Evolutionary conservation across 2,888 invertebrate genomes (phyloP), one percentile per base, ranked within the genome.

Genomic region (Notodonta ziczac): DNA sequence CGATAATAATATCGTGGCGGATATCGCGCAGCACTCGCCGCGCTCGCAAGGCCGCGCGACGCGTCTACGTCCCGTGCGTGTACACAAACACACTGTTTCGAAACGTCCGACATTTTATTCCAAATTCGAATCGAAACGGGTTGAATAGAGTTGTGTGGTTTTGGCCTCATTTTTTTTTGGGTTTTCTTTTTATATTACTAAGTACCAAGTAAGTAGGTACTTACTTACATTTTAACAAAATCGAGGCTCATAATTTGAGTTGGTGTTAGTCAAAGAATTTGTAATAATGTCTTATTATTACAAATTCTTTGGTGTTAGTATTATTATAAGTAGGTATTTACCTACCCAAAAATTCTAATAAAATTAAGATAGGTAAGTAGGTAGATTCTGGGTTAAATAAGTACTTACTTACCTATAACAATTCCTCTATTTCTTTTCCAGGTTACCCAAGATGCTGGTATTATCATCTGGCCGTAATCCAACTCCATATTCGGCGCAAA

Each of bases 31-130:
- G 69, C 92, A 90, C 91, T 91, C 85, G 84, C 72, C 80, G 83
- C 82, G 80, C 80, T 79, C 71, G 85, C 93, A 93, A 93, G 93
- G 93, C 92, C 93, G 89, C 82, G 76, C 83, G 84, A 79, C 85
- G 80, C 81, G 84, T 80, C 86, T 82, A 69, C 72, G 72, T 70
- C 70, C 72, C 77, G 75, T 79, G 72, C 76, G 78, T 78, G 79
- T 81, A 81, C 79, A 86, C 86, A 39, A 40, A 84, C 84, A 83
- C 74, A 84, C 74, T 69, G 78, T 82, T 84, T 80, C 74, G 73
- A 77, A 83, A 82, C 81, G 77, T 77, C 78, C 67, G 64, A 80
- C 70, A 74, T 70, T 84, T 80, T 80, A 82, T 84, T 83, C 78
- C 77, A 72, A 82, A 82, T 82, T 81, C 78, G 73, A 83, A 80